Evolutionary conservation across 2,797 vertebrate species (phyloP), one percentile per base, ranked within the genome.

Genomic region (Artibeus jamaicensis): DNA sequence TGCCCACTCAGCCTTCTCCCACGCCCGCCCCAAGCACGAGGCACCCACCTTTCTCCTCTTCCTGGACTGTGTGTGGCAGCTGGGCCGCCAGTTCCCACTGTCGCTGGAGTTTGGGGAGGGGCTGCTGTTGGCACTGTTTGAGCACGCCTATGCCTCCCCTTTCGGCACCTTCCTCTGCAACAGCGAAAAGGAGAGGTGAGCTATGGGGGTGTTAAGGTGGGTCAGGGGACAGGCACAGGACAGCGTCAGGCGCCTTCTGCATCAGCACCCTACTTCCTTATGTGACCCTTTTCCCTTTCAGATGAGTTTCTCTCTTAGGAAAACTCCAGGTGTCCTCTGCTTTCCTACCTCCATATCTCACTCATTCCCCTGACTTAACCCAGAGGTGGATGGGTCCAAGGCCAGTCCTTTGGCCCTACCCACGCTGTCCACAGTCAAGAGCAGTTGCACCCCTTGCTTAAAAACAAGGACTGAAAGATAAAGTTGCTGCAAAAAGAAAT

Each of bases 161-260:
- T 99, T 98, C 0, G 99, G 99, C 96, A 99, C 99, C 70, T 99
- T 99, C 98, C 98, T 99, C 76, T 99, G 99, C 97, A 99, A 99
- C 98, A 99, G 44, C 0, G 98, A 99, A 88, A 98, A 98, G 87
- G 99, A 99, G 96, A 99, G 99, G 99, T 98, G 74, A 97, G 99
- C 9, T 12, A 9, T 48, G 42, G 3, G 0, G 1, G 26, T n/a
- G 37, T 24, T 21, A 26, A 50, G 44, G 11, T 14, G 16, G 81
- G 15, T 42, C 32, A 48, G 16, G 44, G 34, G 76, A 5, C 46
- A 94, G 37, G 59, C 21, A 46, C 50, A 79, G 32, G 77, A 73
- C 34, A 44, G 26, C 29, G 73, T 29, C 8, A 22, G 62, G 26
- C 22, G 39, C 21, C 37, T 44, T 34, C 68, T 46, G 9, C 46